Base-by-base conservation (phyloP, 2,113 vertebrate genomes). In the Lasiurus borealis region DNA sequence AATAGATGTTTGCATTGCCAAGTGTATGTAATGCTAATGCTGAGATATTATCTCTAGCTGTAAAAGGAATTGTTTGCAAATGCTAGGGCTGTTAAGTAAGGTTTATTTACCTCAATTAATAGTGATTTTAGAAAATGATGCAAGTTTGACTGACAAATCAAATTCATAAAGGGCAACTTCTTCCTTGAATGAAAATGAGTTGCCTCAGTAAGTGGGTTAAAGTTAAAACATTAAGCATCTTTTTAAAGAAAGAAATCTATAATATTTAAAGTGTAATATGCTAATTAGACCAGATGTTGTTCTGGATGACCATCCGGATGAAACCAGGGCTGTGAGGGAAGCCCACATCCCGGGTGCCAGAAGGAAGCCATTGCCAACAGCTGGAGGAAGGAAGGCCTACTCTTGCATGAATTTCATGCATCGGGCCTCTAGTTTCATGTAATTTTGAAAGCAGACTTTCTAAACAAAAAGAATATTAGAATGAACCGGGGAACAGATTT, bases 61-160 rank as follows among this genome's bases (percentile, higher is more conserved):
- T 69, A 91, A 83, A 93, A 93, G 34, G 85, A 94, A 95, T 86
- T 86, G 40, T 94, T 93, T 95, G 57, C 40, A 72, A 95, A 93
- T 83, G 46, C 73, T 83, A 86, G 86, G 23, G 25, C 71, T 91
- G 76, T 94, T 75, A 91, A 89, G 40, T 64, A 73, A 73, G 40
- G n/a, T 12, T 86, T 89, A 68, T 80, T 96, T 92, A 54, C n/a
- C n/a, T 86, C 62, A 92, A 52, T 54, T 88, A 66, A 82, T 46
- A 76, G 44, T 89, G 81, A 83, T 88, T 93, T 88, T 44, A 1
- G 40, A 90, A 92, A 95, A 77, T 66, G 27, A 68, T 80, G 8
- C 50, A 80, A 78, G 44, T 84, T 89, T 92, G 48, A 6, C 34
- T 87, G 27, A 68, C 16, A 76, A 78, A 75, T 34, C 3, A 86